Percentiles rank a stretch among this genome's conserved stretches.
Conservation (phyloP, 1,140 invertebrate species). For the Aphaenogaster floridana region DNA sequence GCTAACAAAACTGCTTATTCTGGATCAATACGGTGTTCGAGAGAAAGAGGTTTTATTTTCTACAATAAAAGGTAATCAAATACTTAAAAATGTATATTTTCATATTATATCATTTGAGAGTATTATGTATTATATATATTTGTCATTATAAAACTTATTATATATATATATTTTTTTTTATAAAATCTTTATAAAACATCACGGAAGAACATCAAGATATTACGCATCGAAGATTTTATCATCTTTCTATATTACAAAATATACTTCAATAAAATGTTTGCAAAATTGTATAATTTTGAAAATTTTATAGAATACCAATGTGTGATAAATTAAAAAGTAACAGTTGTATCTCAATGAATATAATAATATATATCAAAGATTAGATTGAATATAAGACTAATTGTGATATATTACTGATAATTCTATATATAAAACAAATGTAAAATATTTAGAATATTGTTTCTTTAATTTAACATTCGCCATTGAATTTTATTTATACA, state of each 20-base stretch:
- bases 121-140: not conserved
- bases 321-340: not conserved
- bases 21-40: conserved; percentile 40
- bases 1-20: conserved; percentile 37
- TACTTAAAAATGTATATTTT: conserved; percentile 19
- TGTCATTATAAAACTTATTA: not conserved
- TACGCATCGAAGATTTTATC: conserved; percentile 5
- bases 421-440: not conserved
- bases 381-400: conserved; percentile 18
- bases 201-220: conserved; percentile 14
- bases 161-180: not conserved
- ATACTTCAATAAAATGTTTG: not conserved
- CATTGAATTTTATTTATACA: not conserved
- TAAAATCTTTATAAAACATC: conserved; percentile 1
- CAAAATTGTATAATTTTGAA: not conserved
- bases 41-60: conserved; percentile 45
- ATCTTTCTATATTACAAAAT: conserved; percentile 1
- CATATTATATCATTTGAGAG: not conserved
- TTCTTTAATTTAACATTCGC: not conserved
- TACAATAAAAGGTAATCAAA: conserved; percentile 66
- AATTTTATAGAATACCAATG: not conserved
- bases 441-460: conserved; percentile 30
- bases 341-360: not conserved
- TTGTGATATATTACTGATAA: not conserved
- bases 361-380: conserved; percentile 4